These are phyloP conservation scores for Tinamus guttatus DNA, from an alignment of 2,113 vertebrate species.

Conservation along the genomic window DNA sequence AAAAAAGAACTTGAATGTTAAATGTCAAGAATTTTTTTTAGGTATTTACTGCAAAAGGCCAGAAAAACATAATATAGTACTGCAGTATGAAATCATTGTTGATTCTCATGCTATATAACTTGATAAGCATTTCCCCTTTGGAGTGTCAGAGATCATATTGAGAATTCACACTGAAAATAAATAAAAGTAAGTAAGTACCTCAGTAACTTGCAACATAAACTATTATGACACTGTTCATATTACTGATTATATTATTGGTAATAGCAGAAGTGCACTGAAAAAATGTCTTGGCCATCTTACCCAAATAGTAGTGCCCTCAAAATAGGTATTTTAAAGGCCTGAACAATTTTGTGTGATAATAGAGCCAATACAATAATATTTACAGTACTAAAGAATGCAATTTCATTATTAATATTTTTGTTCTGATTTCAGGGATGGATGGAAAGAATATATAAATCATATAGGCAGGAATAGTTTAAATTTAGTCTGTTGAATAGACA, in stretches of 20 bases:
- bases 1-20: not conserved
- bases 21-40: not conserved
- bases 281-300: not conserved
- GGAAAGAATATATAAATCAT: not conserved
- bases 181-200: not conserved
- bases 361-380: not conserved
- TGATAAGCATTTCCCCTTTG: not conserved
- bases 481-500: not conserved
- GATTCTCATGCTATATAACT: not conserved
- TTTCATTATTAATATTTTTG: not conserved
- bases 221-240: rapidly evolving
- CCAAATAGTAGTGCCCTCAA: not conserved
- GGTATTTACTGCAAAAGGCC: not conserved
- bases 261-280: not conserved
- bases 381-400: not conserved
- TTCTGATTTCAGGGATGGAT: not conserved
- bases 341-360: not conserved
- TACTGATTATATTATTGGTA: not conserved
- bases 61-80: not conserved
- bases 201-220: not conserved
- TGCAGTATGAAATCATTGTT: not conserved
- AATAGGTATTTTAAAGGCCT: not conserved
- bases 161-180: not conserved
- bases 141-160: not conserved
- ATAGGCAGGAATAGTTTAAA: not conserved